phyloP scores from a whole-genome alignment of 1,140 invertebrate species.

The Aradophagus sp. region DNA sequence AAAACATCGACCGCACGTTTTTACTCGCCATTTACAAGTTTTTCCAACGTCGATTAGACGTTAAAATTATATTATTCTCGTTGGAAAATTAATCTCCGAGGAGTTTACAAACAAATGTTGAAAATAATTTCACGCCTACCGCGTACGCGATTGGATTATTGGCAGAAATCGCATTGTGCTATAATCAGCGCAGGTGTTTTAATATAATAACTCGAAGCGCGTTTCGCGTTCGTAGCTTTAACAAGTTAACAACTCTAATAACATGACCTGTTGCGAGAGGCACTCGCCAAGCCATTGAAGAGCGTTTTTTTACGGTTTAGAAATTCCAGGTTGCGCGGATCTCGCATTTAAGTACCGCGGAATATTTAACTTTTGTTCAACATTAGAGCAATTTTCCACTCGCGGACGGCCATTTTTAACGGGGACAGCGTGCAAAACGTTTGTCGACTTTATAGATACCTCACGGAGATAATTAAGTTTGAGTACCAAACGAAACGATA shows the following conservation, averaged over 20 bases:
- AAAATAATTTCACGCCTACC: constrained; percentile 21
- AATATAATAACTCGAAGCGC: constrained; percentile 37
- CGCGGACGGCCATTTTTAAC: constrained; percentile 43
- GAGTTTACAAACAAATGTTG: constrained; percentile 10
- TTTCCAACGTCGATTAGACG: no score
- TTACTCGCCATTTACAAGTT: no score
- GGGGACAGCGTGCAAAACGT: constrained; percentile 47
- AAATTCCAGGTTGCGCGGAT: constrained; percentile 47
- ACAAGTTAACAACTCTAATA: constrained; percentile 54
- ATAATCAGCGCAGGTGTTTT: constrained; percentile 43
- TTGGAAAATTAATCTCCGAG: no score
- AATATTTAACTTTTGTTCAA: constrained; percentile 54
- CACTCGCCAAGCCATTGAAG: constrained; percentile 45
- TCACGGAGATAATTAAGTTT: constrained; percentile 55
- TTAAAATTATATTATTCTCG: no score
- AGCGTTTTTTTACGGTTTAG: constrained; percentile 48
- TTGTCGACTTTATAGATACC: constrained; percentile 56
- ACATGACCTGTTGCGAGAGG: constrained; percentile 43
- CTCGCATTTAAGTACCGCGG: constrained; percentile 42
- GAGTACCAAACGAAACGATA: constrained; percentile 46
- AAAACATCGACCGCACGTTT: no score
- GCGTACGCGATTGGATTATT: constrained; percentile 23
- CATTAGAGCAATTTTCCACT: constrained; percentile 49
- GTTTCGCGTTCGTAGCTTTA: constrained; percentile 37
- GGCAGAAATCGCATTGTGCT: constrained; percentile 32